Evolutionary conservation across 1,140 invertebrate genomes (phyloP), one percentile per base, ranked within the genome.

Genomic region (Luehdorfia chinensis): DNA sequence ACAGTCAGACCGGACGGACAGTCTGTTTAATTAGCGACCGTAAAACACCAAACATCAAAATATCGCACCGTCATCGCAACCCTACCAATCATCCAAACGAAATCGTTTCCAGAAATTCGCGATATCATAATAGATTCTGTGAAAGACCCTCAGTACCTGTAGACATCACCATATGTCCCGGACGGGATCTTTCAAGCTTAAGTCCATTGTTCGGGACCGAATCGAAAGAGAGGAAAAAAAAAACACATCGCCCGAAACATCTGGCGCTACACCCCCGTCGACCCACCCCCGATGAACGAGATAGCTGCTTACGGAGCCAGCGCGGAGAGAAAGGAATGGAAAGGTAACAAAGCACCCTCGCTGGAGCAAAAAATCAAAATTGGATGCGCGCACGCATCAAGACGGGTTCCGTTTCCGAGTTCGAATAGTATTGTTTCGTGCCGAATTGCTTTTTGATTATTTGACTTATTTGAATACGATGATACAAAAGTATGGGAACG

Each of bases 361-460:
- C 16, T 15, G 15, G 43, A 41, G 53, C 63, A 66, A 70, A 70
- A 68, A 66, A 65, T 58, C 50, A 50, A 61, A 61, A 65, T 60
- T 67, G 52, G 55, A 68, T 66, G 67, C 73, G 69, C 69, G 55
- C 61, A 64, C 72, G 72, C 72, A 75, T 75, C 59, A 57, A 53
- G 30, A 9, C 59, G 48, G 44, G 69, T 72, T 72, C 66, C 69
- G 62, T 75, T 75, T 73, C 69, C 72, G 69, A 72, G 63, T 66
- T 59, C 47, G 46, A 57, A 57, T 37, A 7, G 18, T 37, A 37
- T 37, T 37, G 34, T 37, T 37, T 37, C 9, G 21, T 58, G 27
- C 21, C 9, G 43, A 43, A 57, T 56, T 37, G 18, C 34, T 15
- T 37, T 21, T 37, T 37, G 34, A 37, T 37, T 37, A 2, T 37